A percentile compares a stretch with the other conserved stretches of the same genome.
phyloP scores from a whole-genome alignment of 2,113 vertebrate species.

The Phrynosoma blainvillii region DNA sequence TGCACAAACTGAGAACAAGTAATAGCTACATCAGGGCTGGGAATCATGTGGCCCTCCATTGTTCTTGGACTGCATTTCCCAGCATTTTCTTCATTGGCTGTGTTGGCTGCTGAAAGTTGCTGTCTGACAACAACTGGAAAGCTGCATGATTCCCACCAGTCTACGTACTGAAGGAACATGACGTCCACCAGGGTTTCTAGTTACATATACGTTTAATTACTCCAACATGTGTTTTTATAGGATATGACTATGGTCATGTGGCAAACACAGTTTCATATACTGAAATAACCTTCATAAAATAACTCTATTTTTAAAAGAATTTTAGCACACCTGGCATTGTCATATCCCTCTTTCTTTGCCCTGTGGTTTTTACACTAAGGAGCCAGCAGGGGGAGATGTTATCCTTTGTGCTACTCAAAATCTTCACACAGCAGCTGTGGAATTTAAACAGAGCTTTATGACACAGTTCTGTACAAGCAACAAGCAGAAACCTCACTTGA shows the following conservation, averaged over 20 bases:
- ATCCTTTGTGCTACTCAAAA: slow-evolving; percentile 4
- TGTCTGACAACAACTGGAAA: background rate
- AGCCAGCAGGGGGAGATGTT: slow-evolving; percentile 11
- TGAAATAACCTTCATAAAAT: background rate
- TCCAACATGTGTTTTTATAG: too few relatives aligned
- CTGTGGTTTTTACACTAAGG: background rate
- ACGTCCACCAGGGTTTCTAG: too few relatives aligned
- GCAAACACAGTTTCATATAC: background rate
- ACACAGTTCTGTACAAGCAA: background rate
- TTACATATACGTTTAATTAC: too few relatives aligned
- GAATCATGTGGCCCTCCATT: too few relatives aligned
- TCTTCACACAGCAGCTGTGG: background rate
- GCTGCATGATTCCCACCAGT: too few relatives aligned
- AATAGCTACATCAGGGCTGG: background rate
- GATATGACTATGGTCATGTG: too few relatives aligned
- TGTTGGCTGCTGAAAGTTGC: too few relatives aligned
- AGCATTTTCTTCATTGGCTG: background rate
- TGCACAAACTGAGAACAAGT: too few relatives aligned
- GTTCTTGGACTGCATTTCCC: background rate
- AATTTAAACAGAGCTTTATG: background rate
- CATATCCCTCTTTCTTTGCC: background rate
- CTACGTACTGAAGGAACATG: too few relatives aligned
- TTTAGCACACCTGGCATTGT: background rate
- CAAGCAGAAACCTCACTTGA: background rate
- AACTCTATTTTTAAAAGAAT: background rate